phyloP scores from a whole-genome alignment of 2,888 invertebrate species.

The Mythimna albipuncta region DNA sequence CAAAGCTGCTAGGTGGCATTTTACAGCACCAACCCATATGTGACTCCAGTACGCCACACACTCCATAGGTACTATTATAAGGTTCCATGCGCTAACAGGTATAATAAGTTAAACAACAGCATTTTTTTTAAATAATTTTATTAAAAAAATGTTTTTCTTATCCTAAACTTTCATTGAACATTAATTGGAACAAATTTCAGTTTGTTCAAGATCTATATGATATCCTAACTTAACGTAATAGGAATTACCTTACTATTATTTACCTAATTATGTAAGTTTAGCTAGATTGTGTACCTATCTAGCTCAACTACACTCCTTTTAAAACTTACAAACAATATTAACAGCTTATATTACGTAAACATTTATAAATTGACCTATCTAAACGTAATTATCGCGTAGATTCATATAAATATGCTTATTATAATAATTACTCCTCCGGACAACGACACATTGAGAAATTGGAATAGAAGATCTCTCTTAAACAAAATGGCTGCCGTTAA shows the following conservation, averaged over 20 bases:
- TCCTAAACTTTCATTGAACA: slow-evolving; percentile 29
- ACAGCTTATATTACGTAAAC: slow-evolving; percentile 27
- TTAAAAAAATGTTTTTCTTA: slow-evolving; percentile 1
- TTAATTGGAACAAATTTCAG: slow-evolving; percentile 34
- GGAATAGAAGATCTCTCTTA: slow-evolving; percentile 12
- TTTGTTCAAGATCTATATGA: slow-evolving; percentile 32
- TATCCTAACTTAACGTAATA: slow-evolving; percentile 3
- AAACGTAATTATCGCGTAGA: slow-evolving; percentile 29
- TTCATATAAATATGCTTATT: slow-evolving; percentile 36
- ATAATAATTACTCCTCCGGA: slow-evolving; percentile 19
- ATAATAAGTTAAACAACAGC: not conserved
- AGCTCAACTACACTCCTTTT: slow-evolving; percentile 28
- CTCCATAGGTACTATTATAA: not conserved
- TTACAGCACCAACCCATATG: too few relatives aligned
- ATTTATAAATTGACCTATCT: slow-evolving; percentile 47
- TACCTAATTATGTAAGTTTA: not conserved
- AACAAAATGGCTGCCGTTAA: slow-evolving; percentile 23
- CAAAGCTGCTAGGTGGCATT: too few relatives aligned
- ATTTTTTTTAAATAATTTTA: slow-evolving; percentile 10
- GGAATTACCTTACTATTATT: slow-evolving; percentile 19
- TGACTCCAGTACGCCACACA: too few relatives aligned
- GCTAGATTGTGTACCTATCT: too few relatives aligned
- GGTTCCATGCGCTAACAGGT: not conserved
- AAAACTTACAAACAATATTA: slow-evolving; percentile 47
- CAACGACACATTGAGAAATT: slow-evolving; percentile 13